Percentiles rank a stretch among this genome's conserved stretches.
Evolutionary conservation across 2,888 invertebrate genomes (phyloP).

Genomic region (Lepidocyrtinus sp.): DNA sequence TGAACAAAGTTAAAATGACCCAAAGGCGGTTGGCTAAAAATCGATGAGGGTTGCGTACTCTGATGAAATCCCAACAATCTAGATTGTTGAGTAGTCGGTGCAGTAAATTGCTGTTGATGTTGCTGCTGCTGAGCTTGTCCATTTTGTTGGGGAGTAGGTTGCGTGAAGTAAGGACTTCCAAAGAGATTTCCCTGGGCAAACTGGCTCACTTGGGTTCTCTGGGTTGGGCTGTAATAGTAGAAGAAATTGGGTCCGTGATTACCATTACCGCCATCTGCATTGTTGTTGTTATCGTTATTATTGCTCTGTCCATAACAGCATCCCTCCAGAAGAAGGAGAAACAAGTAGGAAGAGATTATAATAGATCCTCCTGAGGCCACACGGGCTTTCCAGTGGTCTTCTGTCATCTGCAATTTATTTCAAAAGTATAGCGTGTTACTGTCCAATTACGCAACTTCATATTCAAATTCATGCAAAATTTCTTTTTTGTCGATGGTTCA

Average conservation of each 20-base stretch:
- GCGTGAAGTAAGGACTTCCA: slow-evolving; percentile 25
- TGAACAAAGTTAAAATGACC: background rate
- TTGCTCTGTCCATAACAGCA: slow-evolving; percentile 25
- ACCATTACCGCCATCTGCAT: background rate
- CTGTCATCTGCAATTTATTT: slow-evolving; percentile 36
- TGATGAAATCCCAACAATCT: slow-evolving; percentile 3
- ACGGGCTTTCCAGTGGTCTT: slow-evolving; percentile 34
- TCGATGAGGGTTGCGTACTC: background rate
- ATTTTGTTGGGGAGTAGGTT: too few relatives aligned
- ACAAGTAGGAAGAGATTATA: slow-evolving; percentile 6
- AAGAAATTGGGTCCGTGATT: slow-evolving; percentile 20
- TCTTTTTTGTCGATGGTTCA: background rate
- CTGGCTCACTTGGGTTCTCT: slow-evolving; percentile 34
- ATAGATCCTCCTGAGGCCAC: background rate
- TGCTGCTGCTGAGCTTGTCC: background rate
- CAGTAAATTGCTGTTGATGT: slow-evolving; percentile 1
- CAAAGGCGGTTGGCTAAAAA: background rate
- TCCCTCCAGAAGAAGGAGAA: slow-evolving; percentile 12
- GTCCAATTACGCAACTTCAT: too few relatives aligned
- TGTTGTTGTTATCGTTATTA: too few relatives aligned
- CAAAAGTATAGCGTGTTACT: background rate
- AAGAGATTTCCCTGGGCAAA: slow-evolving; percentile 20
- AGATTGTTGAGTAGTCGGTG: background rate
- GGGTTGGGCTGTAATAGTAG: slow-evolving; percentile 51
- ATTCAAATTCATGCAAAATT: too few relatives aligned